Base-by-base conservation (phyloP, 2,888 invertebrate genomes). In the Chelonus formosanus region DNA sequence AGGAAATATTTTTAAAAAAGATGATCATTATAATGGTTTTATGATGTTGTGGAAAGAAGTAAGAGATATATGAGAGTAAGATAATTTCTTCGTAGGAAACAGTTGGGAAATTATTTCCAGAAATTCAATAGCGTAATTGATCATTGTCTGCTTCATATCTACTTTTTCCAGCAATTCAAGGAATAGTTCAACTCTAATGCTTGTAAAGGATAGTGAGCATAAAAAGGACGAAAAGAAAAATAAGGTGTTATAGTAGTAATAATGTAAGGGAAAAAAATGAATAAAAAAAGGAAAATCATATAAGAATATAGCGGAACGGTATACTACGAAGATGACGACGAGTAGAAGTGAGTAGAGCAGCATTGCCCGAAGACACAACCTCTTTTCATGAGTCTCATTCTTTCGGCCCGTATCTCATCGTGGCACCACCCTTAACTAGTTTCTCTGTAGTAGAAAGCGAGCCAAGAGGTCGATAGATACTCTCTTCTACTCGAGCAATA, bases 381-480 rank as follows among this genome's bases (percentile, higher is more conserved):
- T 67, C 67, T 55, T 65, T 65, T 57, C 62, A 56, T 63, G 63
- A 67, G 34, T 53, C 59, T 60, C 54, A 47, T 62, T 61, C 53
- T 48, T 8, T n/a, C 31, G 20, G 62, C 52, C 36, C 63, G 47
- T 65, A 65, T 65, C 65, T 65, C 65, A 65, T 65, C 47, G 45
- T 58, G 65, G 65, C 59, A 65, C 65, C 58, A 65, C 59, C 65
- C 54, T 65, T 65, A 65, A 65, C 65, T 59, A 59, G 65, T 65
- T 62, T 58, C 36, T 58, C n/a, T 44, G n/a, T 54, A 7, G 53
- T 54, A 45, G 53, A 45, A 48, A 44, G 43, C 43, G 62, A 70
- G 67, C 67, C 68, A 68, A 65, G 56, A 67, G 50, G 55, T 70
- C 70, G 70, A 67, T 65, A 48, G 70, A 63, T 64, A 55, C 56